Conservation (phyloP, 2,797 vertebrate species). For the Pipistrellus nathusii region DNA sequence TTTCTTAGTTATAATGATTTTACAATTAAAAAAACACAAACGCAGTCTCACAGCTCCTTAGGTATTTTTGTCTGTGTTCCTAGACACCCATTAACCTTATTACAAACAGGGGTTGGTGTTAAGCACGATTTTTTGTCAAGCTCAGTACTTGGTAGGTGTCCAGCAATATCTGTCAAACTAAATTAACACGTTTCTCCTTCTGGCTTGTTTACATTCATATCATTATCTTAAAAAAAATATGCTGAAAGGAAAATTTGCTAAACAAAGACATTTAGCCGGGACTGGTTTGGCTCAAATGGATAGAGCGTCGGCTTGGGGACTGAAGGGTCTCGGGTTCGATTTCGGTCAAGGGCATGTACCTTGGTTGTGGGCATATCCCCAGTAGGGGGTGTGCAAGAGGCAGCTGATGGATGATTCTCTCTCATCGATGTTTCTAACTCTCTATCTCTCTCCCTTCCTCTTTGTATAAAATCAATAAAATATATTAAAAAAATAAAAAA, state of each 20-base stretch:
- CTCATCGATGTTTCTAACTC: too few relatives aligned
- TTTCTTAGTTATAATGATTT: constrained; percentile 1
- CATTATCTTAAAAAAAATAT: neutral
- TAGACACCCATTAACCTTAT: neutral
- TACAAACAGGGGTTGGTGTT: neutral
- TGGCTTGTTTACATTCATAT: neutral
- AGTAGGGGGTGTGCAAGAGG: too few relatives aligned
- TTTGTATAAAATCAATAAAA: too few relatives aligned
- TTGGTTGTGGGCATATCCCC: too few relatives aligned
- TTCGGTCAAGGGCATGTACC: too few relatives aligned
- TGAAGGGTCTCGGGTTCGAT: too few relatives aligned
- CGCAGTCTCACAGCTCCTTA: neutral
- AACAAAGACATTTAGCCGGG: neutral
- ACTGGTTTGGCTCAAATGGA: too few relatives aligned
- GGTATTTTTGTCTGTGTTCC: neutral
- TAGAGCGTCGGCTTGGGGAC: too few relatives aligned
- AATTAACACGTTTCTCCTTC: neutral
- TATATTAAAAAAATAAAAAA: constrained; percentile 49
- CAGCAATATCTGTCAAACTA: constrained; percentile 19
- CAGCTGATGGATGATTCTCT: too few relatives aligned
- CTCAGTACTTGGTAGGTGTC: neutral
- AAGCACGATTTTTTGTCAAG: neutral
- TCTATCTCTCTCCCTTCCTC: too few relatives aligned
- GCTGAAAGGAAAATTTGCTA: neutral
- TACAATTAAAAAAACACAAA: neutral